phyloP scores from a whole-genome alignment of 2,888 invertebrate genomes.

The Lycophotia porphyrea region DNA sequence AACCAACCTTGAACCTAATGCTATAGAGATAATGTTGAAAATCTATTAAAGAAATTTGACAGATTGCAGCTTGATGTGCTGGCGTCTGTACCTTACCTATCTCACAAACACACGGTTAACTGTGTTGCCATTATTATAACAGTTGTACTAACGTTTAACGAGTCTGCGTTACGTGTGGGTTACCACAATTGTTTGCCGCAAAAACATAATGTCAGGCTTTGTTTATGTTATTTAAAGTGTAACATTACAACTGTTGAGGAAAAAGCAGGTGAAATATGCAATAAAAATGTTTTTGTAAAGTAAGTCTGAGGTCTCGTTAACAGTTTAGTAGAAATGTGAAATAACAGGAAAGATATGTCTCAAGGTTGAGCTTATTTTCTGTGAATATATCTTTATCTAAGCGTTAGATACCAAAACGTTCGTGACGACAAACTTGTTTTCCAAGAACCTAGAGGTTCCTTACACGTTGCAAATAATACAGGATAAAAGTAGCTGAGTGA shows the following conservation, averaged over 20 bases:
- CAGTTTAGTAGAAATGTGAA: conserved; percentile 28
- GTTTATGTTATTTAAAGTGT: conserved; percentile 44
- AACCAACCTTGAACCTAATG: too few species aligned
- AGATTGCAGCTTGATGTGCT: too few species aligned
- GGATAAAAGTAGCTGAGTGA: neutral
- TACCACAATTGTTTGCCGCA: conserved; percentile 52
- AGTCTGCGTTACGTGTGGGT: conserved; percentile 38
- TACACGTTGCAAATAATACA: neutral
- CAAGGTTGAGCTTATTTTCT: conserved; percentile 8
- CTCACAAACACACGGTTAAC: conserved; percentile 39
- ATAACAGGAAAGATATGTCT: conserved; percentile 17
- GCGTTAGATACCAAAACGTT: neutral
- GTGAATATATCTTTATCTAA: conserved; percentile 3
- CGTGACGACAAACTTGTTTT: neutral
- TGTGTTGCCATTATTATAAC: conserved; percentile 53
- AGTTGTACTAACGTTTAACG: conserved; percentile 48
- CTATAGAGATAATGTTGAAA: too few species aligned
- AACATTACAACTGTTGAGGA: conserved; percentile 22
- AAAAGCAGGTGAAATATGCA: conserved; percentile 43
- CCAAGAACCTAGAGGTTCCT: neutral
- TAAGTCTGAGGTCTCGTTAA: conserved; percentile 9
- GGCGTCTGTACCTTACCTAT: neutral
- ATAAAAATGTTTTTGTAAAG: conserved; percentile 17
- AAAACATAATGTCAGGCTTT: conserved; percentile 42
- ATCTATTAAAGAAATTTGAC: too few species aligned